These are phyloP conservation scores for Allacma fusca DNA, from an alignment of 2,888 invertebrate species.

Conservation along the genomic window DNA sequence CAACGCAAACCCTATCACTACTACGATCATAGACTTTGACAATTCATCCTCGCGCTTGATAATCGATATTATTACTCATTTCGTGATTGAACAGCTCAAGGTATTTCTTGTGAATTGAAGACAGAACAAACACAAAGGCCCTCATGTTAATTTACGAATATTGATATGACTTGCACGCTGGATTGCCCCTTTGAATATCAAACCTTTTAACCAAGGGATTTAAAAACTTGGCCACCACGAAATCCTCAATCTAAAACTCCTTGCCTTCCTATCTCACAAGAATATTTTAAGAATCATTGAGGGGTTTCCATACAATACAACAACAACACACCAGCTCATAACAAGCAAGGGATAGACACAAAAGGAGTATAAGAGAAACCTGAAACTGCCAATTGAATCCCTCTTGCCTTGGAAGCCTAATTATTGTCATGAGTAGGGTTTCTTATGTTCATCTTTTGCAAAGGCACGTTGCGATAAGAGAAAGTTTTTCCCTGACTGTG, in stretches of 20 bases:
- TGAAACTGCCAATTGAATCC: constrained; percentile 8
- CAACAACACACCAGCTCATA: neutral
- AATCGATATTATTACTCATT: constrained; percentile 16
- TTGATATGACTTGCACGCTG: neutral
- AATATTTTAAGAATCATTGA: neutral
- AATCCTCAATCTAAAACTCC: neutral
- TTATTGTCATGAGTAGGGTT: constrained; percentile 27
- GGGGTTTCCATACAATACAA: neutral
- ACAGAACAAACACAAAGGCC: constrained; percentile 10
- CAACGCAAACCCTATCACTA: too few relatives aligned
- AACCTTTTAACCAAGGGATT: neutral
- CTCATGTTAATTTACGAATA: constrained; percentile 11
- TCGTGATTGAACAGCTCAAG: constrained; percentile 4
- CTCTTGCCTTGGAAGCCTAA: constrained; percentile 27
- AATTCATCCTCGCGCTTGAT: neutral
- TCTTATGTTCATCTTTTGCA: constrained; percentile 4
- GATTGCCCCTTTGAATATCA: neutral
- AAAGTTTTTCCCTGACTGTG: constrained; percentile 35
- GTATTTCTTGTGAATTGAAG: constrained; percentile 1
- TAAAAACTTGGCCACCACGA: neutral
- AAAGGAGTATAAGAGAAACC: constrained; percentile 4
- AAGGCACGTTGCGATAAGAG: constrained; percentile 29
- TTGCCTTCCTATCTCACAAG: neutral
- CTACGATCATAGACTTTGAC: too few relatives aligned
- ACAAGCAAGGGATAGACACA: neutral